Conservation (phyloP, 2,888 invertebrate species). For the Oithona nana region DNA sequence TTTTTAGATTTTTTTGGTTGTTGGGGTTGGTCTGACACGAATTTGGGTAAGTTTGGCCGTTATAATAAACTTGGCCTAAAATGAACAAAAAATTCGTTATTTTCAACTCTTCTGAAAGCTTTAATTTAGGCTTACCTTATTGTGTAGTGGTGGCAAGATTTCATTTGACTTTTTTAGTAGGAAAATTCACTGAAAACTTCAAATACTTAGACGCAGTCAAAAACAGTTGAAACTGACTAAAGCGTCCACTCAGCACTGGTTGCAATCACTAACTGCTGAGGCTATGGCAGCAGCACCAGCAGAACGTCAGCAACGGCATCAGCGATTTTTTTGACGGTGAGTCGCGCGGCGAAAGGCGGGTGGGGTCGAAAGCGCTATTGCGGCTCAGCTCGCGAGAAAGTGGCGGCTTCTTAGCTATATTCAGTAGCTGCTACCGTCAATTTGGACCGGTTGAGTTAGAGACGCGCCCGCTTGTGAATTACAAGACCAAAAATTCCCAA, state of each 20-base stretch:
- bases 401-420: neutral
- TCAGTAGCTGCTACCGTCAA: neutral
- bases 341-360: neutral
- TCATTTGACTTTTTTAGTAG: no score
- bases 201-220: no score
- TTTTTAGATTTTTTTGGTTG: neutral
- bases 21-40: no score
- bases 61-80: no score
- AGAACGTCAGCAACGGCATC: neutral
- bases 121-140: no score
- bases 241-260: neutral
- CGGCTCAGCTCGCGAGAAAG: neutral
- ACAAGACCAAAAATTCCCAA: no score
- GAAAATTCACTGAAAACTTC: no score
- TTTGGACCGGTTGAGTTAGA: neutral
- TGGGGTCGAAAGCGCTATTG: neutral
- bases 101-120: no score
- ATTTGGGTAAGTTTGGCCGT: no score
- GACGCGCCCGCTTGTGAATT: neutral
- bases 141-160: no score
- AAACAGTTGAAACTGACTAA: no score
- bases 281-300: neutral
- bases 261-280: neutral
- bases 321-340: neutral
- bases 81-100: no score